Conservation (phyloP, 2,888 invertebrate species). For the Melipona beecheii region DNA sequence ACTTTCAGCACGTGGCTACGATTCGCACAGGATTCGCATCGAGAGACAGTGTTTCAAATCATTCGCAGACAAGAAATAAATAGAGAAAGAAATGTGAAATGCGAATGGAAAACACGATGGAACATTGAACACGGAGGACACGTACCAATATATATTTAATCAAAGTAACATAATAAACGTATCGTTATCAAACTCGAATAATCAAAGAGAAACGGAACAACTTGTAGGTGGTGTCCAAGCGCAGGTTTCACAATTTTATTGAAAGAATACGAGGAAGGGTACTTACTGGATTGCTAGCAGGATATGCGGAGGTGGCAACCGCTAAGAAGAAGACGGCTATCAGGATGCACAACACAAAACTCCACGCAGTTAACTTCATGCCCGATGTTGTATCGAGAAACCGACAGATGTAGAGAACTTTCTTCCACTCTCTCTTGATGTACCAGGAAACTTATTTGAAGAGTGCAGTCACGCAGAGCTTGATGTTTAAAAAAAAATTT, state of each 20-base stretch:
- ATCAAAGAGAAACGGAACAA: no score
- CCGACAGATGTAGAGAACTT: not conserved
- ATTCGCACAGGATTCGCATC: not conserved
- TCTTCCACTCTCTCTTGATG: not conserved
- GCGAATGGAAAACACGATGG: not conserved
- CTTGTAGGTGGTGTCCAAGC: not conserved
- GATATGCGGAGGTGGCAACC: constrained; percentile 73
- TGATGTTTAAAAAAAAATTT: constrained; percentile 6
- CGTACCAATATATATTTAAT: not conserved
- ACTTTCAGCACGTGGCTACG: constrained; percentile 28
- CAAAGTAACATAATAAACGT: not conserved
- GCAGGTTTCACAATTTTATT: not conserved
- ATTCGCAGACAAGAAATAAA: not conserved
- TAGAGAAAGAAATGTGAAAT: not conserved
- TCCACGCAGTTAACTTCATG: constrained; percentile 72
- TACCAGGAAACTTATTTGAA: constrained; percentile 7
- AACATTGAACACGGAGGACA: not conserved
- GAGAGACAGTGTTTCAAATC: not conserved
- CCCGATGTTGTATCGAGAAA: constrained; percentile 8
- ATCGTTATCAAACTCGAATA: not conserved
- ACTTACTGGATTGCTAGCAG: constrained; percentile 82
- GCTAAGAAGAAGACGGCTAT: constrained; percentile 70
- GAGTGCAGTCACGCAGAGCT: not conserved
- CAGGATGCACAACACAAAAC: constrained; percentile 57
- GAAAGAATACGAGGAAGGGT: not conserved